A percentile compares a stretch with the other conserved stretches of the same genome.
phyloP scores from a whole-genome alignment of 2,888 invertebrate genomes.

The Allygus modestus region DNA sequence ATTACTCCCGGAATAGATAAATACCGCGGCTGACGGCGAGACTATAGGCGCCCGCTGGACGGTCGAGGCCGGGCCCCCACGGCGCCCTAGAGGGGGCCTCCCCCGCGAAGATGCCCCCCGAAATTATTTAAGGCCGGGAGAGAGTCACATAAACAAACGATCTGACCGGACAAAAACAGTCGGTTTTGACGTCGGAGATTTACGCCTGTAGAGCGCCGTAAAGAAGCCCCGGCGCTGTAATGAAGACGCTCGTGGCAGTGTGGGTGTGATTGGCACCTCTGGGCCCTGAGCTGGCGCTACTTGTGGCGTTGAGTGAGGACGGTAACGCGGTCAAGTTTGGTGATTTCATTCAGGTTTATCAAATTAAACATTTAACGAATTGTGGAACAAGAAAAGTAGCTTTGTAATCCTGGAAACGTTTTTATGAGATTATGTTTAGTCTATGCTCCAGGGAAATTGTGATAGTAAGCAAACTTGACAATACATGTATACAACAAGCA shows the following conservation, averaged over 20 bases:
- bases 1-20: slow-evolving; percentile 52
- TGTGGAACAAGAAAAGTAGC: too few species aligned
- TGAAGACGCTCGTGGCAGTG: slow-evolving; percentile 9
- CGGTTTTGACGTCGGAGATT: slow-evolving; percentile 57
- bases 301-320: background rate
- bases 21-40: slow-evolving; percentile 2
- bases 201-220: slow-evolving; percentile 30
- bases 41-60: slow-evolving; percentile 18
- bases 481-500: too few species aligned
- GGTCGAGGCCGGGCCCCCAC: slow-evolving; percentile 14
- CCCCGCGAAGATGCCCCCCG: slow-evolving; percentile 47
- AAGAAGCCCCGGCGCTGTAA: slow-evolving; percentile 36
- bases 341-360: too few species aligned
- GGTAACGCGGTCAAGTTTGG: too few species aligned
- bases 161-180: slow-evolving; percentile 58
- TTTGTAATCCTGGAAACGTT: too few species aligned
- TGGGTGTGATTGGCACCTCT: slow-evolving; percentile 6
- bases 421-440: too few species aligned
- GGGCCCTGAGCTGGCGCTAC: background rate
- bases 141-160: slow-evolving; percentile 63
- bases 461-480: too few species aligned
- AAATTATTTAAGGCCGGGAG: slow-evolving; percentile 56
- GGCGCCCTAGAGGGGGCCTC: slow-evolving; percentile 35
- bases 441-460: too few species aligned
- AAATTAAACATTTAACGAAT: too few species aligned